phyloP scores from a whole-genome alignment of 2,113 vertebrate species.

The Globicephala melas region DNA sequence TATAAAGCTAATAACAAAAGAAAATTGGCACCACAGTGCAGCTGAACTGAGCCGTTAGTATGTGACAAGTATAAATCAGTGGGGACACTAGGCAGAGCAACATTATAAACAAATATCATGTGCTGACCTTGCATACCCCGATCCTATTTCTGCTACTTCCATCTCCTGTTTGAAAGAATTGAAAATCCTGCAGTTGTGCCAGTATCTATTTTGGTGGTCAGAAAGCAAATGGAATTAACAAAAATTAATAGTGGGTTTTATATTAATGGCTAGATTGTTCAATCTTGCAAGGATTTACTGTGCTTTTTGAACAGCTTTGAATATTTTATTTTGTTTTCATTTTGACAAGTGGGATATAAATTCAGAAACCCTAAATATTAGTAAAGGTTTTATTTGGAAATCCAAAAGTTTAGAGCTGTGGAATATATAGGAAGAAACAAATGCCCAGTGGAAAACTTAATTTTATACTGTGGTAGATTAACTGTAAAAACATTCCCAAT shows the following conservation, averaged over 20 bases:
- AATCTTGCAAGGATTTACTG: not conserved
- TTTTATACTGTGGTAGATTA: not conserved
- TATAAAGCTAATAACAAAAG: not conserved
- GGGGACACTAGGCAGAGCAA: not conserved
- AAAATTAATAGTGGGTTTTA: not conserved
- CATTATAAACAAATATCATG: fast-evolving
- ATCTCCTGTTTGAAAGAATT: not conserved
- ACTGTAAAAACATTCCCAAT: not conserved
- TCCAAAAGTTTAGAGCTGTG: not conserved
- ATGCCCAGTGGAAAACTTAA: not conserved
- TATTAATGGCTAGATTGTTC: not conserved
- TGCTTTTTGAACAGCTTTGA: not conserved
- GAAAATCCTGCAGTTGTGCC: not conserved
- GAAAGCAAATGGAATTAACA: not conserved
- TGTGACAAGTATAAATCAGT: not conserved
- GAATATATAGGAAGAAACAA: not conserved
- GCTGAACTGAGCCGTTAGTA: not conserved
- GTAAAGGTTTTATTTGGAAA: not conserved
- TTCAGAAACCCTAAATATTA: not conserved
- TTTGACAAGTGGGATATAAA: not conserved
- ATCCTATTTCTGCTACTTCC: slow-evolving; percentile 24
- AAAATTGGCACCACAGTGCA: fast-evolving
- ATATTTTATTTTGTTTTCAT: not conserved
- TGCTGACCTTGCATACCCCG: not conserved
- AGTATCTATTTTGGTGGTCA: slow-evolving; percentile 36